These are phyloP conservation scores for Oncorhynchus tshawytscha DNA, from an alignment of 2,113 vertebrate species.

Conservation along the genomic window DNA sequence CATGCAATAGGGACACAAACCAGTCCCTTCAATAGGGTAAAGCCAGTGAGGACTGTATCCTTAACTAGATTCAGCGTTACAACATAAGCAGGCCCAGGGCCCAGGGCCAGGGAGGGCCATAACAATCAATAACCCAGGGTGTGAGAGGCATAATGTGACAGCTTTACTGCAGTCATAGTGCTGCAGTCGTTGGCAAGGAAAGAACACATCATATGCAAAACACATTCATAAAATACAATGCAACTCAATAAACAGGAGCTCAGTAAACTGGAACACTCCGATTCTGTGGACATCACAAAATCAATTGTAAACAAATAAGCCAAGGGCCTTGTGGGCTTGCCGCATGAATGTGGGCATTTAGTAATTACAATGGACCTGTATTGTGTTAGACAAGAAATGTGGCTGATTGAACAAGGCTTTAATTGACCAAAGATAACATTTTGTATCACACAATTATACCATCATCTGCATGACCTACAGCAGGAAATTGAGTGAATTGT, in stretches of 20 bases:
- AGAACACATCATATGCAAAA: constrained; percentile 29
- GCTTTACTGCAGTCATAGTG: constrained; percentile 40
- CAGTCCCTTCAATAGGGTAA: background rate
- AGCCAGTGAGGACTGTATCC: background rate
- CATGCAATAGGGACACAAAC: background rate
- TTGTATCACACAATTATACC: background rate
- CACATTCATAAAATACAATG: constrained; percentile 21
- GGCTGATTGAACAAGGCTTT: background rate
- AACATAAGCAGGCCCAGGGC: constrained; percentile 30
- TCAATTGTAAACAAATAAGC: constrained; percentile 1
- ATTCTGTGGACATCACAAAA: background rate
- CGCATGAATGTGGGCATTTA: background rate
- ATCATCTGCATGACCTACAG: background rate
- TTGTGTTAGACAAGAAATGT: background rate
- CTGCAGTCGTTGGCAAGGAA: constrained; percentile 35
- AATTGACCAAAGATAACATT: background rate
- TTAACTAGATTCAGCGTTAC: constrained; percentile 11
- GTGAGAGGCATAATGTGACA: constrained; percentile 37
- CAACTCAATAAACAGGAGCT: background rate
- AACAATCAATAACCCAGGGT: constrained; percentile 47
- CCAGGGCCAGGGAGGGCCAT: constrained; percentile 35
- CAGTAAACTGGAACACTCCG: background rate
- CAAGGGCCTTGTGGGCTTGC: background rate
- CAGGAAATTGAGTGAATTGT: background rate
- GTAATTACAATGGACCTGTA: background rate